A percentile compares a stretch with the other conserved stretches of the same genome.
phyloP scores from a whole-genome alignment of 2,797 vertebrate species.

The Tragopan temminckii region DNA sequence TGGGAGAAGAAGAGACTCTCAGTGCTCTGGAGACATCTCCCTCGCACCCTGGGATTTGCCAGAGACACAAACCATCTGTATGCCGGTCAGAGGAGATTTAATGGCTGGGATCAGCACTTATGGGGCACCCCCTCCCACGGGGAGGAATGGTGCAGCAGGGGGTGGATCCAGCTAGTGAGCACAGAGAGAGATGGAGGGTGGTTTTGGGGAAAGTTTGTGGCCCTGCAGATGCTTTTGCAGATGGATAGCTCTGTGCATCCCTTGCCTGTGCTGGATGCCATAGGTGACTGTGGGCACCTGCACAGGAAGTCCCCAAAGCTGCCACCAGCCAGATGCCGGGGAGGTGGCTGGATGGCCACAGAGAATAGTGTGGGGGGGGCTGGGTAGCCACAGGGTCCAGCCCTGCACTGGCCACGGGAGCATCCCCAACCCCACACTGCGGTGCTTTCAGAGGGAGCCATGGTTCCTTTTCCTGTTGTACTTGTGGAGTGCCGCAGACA shows the following conservation, averaged over 20 bases:
- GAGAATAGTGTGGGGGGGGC: background rate
- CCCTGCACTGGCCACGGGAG: background rate
- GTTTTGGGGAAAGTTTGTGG: background rate
- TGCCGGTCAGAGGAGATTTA: conserved; percentile 12
- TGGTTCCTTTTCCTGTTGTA: conserved; percentile 86
- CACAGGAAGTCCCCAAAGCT: background rate
- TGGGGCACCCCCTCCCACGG: accelerated
- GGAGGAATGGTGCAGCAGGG: background rate
- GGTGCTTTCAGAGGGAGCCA: conserved; percentile 45
- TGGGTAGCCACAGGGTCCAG: background rate
- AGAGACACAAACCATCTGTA: conserved; percentile 67
- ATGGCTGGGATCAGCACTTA: conserved; percentile 19
- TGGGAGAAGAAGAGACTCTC: background rate
- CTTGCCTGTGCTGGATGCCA: background rate
- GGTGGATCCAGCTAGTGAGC: background rate
- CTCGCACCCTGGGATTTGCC: conserved; percentile 41
- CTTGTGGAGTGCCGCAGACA: conserved; percentile 75
- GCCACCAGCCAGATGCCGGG: accelerated
- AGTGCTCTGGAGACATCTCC: conserved; percentile 56
- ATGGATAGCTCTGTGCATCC: background rate
- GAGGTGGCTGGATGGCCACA: background rate
- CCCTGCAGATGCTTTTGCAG: background rate
- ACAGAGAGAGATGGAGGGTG: background rate
- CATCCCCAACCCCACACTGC: accelerated
- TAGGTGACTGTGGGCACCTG: accelerated